Percentiles rank a stretch among this genome's conserved stretches.
These are phyloP conservation scores for Julus scanicus DNA, from an alignment of 2,888 invertebrate genomes.

Conservation along the genomic window DNA sequence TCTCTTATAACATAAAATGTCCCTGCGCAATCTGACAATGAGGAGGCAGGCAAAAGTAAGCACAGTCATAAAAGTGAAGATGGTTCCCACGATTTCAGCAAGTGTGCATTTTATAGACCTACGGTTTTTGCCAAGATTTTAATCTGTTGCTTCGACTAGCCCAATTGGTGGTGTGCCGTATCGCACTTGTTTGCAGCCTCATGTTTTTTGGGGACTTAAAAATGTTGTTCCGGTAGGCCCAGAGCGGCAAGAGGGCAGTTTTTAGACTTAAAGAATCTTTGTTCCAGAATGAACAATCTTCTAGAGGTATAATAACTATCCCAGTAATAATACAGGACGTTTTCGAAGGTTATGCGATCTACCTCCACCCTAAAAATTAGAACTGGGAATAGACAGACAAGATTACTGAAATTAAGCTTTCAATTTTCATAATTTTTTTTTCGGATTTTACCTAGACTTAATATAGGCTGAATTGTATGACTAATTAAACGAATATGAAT, in stretches of 20 bases:
- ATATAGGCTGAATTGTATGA: no score
- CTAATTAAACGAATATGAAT: no score
- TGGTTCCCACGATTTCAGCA: constrained; percentile 17
- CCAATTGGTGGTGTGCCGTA: constrained; percentile 17
- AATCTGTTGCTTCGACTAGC: constrained; percentile 17
- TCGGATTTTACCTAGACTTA: no score
- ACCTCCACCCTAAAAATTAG: constrained; percentile 22
- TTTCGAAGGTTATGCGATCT: not conserved
- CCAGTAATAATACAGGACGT: not conserved
- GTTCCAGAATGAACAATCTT: not conserved
- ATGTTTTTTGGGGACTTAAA: not conserved
- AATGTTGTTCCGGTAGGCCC: constrained; percentile 34
- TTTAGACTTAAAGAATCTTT: not conserved
- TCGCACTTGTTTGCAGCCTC: not conserved
- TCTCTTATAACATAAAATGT: not conserved
- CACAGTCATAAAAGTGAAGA: constrained; percentile 34
- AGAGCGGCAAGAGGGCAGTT: not conserved
- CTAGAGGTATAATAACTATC: not conserved
- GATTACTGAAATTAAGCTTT: not conserved
- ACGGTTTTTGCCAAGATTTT: not conserved
- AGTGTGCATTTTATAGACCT: constrained; percentile 14
- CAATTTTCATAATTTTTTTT: not conserved
- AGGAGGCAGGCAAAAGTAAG: constrained; percentile 11
- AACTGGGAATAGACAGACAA: not conserved
- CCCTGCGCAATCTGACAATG: constrained; percentile 36